Evolutionary conservation across 1,140 invertebrate genomes (phyloP).

Genomic region (Lordiphosa stackelbergi): DNA sequence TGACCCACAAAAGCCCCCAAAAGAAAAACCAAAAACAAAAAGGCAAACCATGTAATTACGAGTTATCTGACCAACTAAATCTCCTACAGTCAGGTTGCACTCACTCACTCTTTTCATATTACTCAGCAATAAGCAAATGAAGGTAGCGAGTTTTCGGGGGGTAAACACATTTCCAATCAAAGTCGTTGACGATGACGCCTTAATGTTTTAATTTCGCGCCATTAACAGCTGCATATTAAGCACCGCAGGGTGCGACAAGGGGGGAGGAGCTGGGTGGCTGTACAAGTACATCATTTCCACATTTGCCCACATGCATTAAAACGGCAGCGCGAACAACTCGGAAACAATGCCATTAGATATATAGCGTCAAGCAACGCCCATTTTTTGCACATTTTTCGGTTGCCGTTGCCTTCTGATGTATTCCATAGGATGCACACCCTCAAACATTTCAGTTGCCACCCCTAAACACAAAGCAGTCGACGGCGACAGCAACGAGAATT

Average conservation of each 20-base stretch:
- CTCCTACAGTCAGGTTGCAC: constrained; percentile 52
- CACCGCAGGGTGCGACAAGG: constrained; percentile 14
- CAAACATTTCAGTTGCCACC: constrained; percentile 46
- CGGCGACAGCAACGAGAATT: constrained; percentile 19
- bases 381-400: constrained; percentile 71
- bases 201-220: constrained; percentile 71
- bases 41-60: constrained; percentile 34
- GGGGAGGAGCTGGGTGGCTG: constrained; percentile 1
- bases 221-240: constrained; percentile 71
- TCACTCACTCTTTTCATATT: constrained; percentile 44
- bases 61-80: constrained; percentile 27
- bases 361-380: constrained; percentile 66
- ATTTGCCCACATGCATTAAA: constrained; percentile 73
- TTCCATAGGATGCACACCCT: constrained; percentile 45
- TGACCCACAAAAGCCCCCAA: constrained; percentile 28
- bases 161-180: constrained; percentile 57
- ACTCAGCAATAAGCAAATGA: constrained; percentile 46
- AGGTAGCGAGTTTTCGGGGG: constrained; percentile 1
- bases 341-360: constrained; percentile 74
- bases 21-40: constrained; percentile 26
- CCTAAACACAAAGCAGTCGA: constrained; percentile 36
- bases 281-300: constrained; percentile 67
- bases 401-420: constrained; percentile 30
- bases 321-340: constrained; percentile 40
- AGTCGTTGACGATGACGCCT: constrained; percentile 50